Evolutionary conservation across 2,797 vertebrate species (phyloP).

Genomic region (Loris lydekkerianus): DNA sequence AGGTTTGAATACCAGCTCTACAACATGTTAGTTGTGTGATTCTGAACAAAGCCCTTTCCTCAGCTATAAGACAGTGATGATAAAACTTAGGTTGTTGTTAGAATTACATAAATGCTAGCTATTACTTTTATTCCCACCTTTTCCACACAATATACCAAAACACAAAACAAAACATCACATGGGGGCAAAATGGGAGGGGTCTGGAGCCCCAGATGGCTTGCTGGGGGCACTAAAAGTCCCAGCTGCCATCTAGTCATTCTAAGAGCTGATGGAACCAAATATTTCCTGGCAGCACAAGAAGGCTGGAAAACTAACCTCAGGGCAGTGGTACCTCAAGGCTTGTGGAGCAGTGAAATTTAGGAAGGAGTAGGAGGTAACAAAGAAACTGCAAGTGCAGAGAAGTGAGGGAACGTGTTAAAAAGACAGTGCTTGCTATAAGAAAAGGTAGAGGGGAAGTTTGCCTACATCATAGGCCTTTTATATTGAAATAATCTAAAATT

Average conservation of each 20-base stretch:
- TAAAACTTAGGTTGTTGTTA: neutral
- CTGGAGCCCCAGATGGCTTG: neutral
- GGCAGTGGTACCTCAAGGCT: neutral
- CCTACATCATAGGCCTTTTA: neutral
- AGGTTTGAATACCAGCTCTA: constrained; percentile 16
- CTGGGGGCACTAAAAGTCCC: neutral
- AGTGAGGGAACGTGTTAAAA: neutral
- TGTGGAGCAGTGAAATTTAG: neutral
- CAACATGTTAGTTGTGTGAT: neutral
- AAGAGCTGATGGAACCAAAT: neutral
- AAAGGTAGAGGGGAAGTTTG: neutral
- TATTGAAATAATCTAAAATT: constrained; percentile 50
- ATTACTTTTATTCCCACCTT: neutral
- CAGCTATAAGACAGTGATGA: neutral
- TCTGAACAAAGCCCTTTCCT: constrained; percentile 42
- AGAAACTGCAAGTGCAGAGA: neutral
- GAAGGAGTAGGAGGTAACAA: neutral
- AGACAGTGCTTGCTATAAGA: neutral
- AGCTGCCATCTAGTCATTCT: neutral
- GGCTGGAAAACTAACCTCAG: neutral
- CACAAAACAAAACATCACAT: neutral
- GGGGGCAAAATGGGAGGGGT: neutral
- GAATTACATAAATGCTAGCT: neutral
- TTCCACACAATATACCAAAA: neutral
- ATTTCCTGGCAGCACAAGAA: neutral